Conservation (phyloP, 2,797 vertebrate species). For the Betta splendens region DNA sequence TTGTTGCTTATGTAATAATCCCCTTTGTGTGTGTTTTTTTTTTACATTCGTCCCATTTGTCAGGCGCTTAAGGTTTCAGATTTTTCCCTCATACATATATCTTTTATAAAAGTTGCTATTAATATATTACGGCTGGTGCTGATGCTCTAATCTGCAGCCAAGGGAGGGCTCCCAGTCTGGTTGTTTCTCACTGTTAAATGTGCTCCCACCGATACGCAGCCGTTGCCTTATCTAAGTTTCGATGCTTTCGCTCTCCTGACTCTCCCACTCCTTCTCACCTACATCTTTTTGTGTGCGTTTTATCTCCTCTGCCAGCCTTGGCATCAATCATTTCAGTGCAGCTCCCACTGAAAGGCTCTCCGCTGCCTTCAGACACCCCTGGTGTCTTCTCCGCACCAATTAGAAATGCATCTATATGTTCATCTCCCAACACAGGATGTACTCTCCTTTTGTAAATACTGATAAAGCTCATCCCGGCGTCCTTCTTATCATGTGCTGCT, state of each 20-base stretch:
- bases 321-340: constrained; percentile 56
- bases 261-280: constrained; percentile 45
- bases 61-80: not conserved
- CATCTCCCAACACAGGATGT: constrained; percentile 66
- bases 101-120: constrained; percentile 5
- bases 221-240: constrained; percentile 53
- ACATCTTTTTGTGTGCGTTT: constrained; percentile 43
- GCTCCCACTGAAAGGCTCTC: constrained; percentile 32
- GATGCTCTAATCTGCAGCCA: constrained; percentile 4
- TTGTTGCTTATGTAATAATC: not conserved
- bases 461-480: constrained; percentile 54
- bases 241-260: constrained; percentile 36
- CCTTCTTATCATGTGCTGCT: constrained; percentile 51
- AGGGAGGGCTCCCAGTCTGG: constrained; percentile 10
- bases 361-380: constrained; percentile 15
- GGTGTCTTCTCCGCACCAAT: constrained; percentile 50
- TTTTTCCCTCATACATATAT: not conserved
- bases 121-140: constrained; percentile 2
- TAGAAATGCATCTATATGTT: constrained; percentile 75
- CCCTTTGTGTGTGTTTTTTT: not conserved
- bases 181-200: constrained; percentile 49
- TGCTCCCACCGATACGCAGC: constrained; percentile 55
- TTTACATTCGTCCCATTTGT: not conserved
- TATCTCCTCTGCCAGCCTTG: constrained; percentile 58
- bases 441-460: constrained; percentile 60